These are phyloP conservation scores for Caprella mutica DNA, from an alignment of 2,888 invertebrate genomes.

Conservation along the genomic window DNA sequence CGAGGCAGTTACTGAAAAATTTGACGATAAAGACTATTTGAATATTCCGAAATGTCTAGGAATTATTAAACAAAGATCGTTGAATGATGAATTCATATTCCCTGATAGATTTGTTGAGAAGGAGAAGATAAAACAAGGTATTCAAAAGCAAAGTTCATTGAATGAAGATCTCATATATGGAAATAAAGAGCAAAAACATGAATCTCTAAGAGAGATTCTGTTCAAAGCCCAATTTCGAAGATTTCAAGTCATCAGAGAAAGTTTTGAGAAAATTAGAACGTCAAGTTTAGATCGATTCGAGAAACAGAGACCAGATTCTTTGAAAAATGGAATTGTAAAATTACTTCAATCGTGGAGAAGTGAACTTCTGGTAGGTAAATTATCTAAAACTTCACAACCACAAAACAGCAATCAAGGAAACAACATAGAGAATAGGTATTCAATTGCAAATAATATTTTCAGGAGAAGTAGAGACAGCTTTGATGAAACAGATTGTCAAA, in stretches of 20 bases:
- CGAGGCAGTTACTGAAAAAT: constrained; percentile 3
- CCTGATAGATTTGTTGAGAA: constrained; percentile 72
- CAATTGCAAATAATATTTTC: neutral
- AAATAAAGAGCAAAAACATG: constrained; percentile 38
- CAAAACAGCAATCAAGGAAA: neutral
- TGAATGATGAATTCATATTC: constrained; percentile 81
- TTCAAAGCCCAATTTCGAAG: constrained; percentile 40
- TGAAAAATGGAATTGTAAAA: constrained; percentile 47
- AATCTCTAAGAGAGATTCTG: constrained; percentile 58
- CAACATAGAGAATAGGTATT: neutral
- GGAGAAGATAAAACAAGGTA: constrained; percentile 56
- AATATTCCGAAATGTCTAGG: constrained; percentile 26
- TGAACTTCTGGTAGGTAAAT: constrained; percentile 22
- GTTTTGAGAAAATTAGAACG: constrained; percentile 30
- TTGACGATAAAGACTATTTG: constrained; percentile 22
- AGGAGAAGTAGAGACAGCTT: constrained; percentile 5
- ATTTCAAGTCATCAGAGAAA: constrained; percentile 32
- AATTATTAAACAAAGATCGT: constrained; percentile 60
- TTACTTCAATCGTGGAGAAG: constrained; percentile 32
- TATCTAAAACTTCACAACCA: neutral
- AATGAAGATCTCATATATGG: constrained; percentile 70
- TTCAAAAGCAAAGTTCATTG: constrained; percentile 72
- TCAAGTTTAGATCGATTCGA: constrained; percentile 32
- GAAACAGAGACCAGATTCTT: constrained; percentile 52
- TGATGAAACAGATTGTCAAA: constrained; percentile 10